phyloP scores from a whole-genome alignment of 2,888 invertebrate genomes.

The Suillia variegata region DNA sequence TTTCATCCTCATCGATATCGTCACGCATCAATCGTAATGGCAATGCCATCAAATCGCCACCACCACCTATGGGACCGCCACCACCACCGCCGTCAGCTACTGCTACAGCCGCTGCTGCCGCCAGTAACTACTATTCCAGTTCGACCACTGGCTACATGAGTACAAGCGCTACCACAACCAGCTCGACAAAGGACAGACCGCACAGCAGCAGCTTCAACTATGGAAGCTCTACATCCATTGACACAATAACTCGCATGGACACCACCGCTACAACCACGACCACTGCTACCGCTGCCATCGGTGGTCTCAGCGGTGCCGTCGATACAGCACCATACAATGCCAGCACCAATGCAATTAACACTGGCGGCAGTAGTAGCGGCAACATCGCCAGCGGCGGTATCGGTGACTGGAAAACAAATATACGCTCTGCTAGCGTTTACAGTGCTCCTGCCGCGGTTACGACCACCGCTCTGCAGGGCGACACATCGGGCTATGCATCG shows the following conservation, averaged over 20 bases:
- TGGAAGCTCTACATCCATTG: constrained; percentile 51
- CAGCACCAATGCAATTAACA: constrained; percentile 34
- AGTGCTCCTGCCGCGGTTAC: constrained; percentile 56
- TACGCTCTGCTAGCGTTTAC: constrained; percentile 54
- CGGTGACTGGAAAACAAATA: constrained; percentile 46
- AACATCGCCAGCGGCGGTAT: constrained; percentile 37
- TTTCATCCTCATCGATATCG: constrained; percentile 51
- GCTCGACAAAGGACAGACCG: constrained; percentile 41
- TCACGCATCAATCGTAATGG: constrained; percentile 54
- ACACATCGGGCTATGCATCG: constrained; percentile 50
- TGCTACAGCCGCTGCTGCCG: constrained; percentile 34
- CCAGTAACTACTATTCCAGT: constrained; percentile 43
- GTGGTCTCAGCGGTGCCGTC: constrained; percentile 24
- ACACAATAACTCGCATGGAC: constrained; percentile 55
- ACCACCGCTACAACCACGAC: constrained; percentile 48
- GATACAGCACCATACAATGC: constrained; percentile 38
- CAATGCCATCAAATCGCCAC: constrained; percentile 49
- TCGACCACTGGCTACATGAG: too few species aligned
- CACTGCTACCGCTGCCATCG: constrained; percentile 35
- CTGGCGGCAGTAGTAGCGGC: constrained; percentile 26
- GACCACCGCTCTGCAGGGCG: constrained; percentile 41
- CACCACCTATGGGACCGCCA: constrained; percentile 51
- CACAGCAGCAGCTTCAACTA: constrained; percentile 42
- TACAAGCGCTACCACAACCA: constrained; percentile 29
- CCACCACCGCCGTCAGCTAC: constrained; percentile 46